Evolutionary conservation across 2,113 vertebrate genomes (phyloP).

Genomic region (Gambusia holbrooki): DNA sequence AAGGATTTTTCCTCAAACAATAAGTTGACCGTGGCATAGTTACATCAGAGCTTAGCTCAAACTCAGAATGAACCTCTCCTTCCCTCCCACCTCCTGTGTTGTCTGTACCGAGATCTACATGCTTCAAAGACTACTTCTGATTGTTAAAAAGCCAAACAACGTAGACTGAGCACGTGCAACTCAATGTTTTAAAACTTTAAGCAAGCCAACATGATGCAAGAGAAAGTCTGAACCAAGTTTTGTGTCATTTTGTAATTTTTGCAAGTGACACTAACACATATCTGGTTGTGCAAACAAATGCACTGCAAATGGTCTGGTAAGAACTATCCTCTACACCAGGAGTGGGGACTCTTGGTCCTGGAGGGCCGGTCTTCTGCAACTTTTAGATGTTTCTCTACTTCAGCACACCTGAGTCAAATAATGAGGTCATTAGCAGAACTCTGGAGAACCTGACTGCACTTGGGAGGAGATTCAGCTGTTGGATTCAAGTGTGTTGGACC

Average conservation of each 20-base stretch:
- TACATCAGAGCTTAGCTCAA: constrained; percentile 68
- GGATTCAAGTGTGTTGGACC: too few relatives aligned
- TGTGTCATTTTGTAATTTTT: neutral
- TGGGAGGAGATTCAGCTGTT: too few relatives aligned
- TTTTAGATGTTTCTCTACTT: too few relatives aligned
- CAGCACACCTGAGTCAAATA: too few relatives aligned
- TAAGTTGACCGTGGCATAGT: constrained; percentile 70
- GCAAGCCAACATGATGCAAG: neutral
- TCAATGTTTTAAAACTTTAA: constrained; percentile 4
- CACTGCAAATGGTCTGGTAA: constrained; percentile 12
- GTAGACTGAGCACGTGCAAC: neutral
- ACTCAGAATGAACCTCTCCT: constrained; percentile 55
- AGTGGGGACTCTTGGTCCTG: too few relatives aligned
- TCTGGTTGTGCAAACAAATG: constrained; percentile 11
- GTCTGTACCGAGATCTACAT: constrained; percentile 36
- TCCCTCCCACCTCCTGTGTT: constrained; percentile 6
- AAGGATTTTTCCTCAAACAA: constrained; percentile 67
- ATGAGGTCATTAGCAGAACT: too few relatives aligned
- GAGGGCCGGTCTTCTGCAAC: too few relatives aligned
- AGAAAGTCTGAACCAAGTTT: neutral
- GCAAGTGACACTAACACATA: constrained; percentile 1
- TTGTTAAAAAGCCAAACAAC: constrained; percentile 7
- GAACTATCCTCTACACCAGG: too few relatives aligned
- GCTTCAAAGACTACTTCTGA: constrained; percentile 23
- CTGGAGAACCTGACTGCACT: too few relatives aligned